Base-by-base conservation (phyloP, 1,140 invertebrate species). In the Nautilus pompilius region DNA sequence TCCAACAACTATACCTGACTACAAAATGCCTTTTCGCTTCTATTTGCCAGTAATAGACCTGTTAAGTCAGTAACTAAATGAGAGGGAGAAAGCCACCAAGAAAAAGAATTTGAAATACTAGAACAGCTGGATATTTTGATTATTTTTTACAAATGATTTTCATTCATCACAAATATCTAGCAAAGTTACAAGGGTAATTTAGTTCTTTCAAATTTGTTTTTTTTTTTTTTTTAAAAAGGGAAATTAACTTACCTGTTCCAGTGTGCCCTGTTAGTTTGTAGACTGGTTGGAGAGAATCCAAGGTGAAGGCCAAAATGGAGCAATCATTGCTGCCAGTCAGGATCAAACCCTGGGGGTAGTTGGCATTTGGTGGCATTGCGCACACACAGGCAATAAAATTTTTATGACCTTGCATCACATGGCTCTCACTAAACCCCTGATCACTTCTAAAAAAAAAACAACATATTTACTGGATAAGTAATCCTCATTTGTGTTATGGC, bases 321-420 rank as follows among this genome's bases (percentile, higher is more conserved):
- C 88, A 88, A 79, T 98, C 94, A 83, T 95, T 92, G 69, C 93
- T 92, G 10, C 93, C 94, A 30, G 93, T 95, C 2, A 94, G 82
- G 70, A 96, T 90, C 2, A 93, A 77, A 22, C 93, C 93, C 32
- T 89, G 85, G 5, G 90, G 89, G 80, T 87, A 88, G 22, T 85
- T 82, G 63, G 87, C 79, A 64, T 86, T 88, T 4, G 90, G 88
- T 48, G 89, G 86, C 67, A 95, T 76, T 68, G 89, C 88, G 75
- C 88, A 90, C 0, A 95, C 89, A 69, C 88, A 88, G 2, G 88
- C 90, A 0, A 97, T 90, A 82, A 93, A 96, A 74, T 93, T 93
- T 56, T 85, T 88, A 72, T 96, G 93, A 32, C 93, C 92, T 70
- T 86, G 87, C 69, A 93, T 88, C 2, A 89, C 88, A 61, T 88